Evolutionary conservation across 2,888 invertebrate species (phyloP).

Genomic region (Aspidiotus rigidus): DNA sequence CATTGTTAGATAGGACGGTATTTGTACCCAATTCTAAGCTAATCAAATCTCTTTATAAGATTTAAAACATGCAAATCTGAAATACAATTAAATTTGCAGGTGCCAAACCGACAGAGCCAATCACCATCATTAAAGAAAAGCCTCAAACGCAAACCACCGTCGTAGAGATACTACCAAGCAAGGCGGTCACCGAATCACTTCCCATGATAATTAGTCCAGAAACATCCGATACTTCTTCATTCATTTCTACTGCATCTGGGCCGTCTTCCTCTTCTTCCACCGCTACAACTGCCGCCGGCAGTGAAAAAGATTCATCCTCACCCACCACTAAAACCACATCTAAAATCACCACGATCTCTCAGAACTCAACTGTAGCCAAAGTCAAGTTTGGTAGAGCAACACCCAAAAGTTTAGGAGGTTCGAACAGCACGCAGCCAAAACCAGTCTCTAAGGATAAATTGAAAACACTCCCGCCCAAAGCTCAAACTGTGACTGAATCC

Average conservation of each 20-base stretch:
- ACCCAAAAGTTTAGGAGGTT: constrained; percentile 10
- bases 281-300: background rate
- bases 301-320: constrained; percentile 3
- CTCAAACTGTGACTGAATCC: constrained; percentile 8
- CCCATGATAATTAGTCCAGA: background rate
- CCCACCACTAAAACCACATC: background rate
- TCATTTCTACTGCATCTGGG: background rate
- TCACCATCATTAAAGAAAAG: constrained; percentile 26
- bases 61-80: no score
- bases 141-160: constrained; percentile 24
- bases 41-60: no score
- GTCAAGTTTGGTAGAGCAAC: constrained; percentile 21
- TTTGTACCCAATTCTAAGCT: no score
- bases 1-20: no score
- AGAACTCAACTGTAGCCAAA: constrained; percentile 14
- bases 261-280: background rate
- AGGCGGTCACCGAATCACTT: constrained; percentile 14
- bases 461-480: constrained; percentile 15
- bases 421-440: constrained; percentile 9
- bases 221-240: background rate
- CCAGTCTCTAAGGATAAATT: constrained; percentile 18
- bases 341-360: constrained; percentile 11
- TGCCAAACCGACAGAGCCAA: constrained; percentile 21
- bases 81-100: constrained; percentile 2
- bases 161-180: constrained; percentile 25